Evolutionary conservation across 2,888 invertebrate genomes (phyloP).

Genomic region (Teleiodes luculella): DNA sequence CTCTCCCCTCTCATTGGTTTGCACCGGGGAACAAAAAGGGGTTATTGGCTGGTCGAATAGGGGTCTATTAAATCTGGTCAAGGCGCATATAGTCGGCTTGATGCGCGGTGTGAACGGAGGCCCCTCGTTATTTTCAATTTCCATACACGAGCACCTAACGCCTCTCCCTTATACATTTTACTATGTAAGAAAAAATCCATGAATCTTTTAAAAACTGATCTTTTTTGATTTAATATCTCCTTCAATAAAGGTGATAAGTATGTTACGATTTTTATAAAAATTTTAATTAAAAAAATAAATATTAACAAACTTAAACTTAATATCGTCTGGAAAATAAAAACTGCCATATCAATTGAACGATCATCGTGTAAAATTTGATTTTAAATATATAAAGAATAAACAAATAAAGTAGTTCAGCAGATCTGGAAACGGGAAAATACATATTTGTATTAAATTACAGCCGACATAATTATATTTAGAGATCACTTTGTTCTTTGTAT

Average conservation of each 20-base stretch:
- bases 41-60: constrained; percentile 50
- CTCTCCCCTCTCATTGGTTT: constrained; percentile 50
- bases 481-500: not conserved
- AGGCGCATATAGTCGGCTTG: constrained; percentile 61
- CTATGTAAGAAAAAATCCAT: constrained; percentile 68
- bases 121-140: constrained; percentile 78
- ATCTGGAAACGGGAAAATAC: no score
- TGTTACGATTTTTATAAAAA: no score
- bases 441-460: no score
- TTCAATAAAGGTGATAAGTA: no score
- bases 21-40: constrained; percentile 54
- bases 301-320: no score
- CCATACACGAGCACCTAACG: constrained; percentile 73
- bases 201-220: constrained; percentile 73
- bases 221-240: constrained; percentile 39
- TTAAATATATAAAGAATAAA: no score
- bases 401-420: no score
- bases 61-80: constrained; percentile 61
- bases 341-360: no score
- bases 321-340: no score
- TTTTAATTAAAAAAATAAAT: no score
- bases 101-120: constrained; percentile 71
- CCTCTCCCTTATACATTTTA: constrained; percentile 63
- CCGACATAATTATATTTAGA: no score
- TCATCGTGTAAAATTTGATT: no score